Percentiles rank a stretch among this genome's conserved stretches.
Evolutionary conservation across 2,888 invertebrate species (phyloP).

Genomic region (Sipunculus nudus): DNA sequence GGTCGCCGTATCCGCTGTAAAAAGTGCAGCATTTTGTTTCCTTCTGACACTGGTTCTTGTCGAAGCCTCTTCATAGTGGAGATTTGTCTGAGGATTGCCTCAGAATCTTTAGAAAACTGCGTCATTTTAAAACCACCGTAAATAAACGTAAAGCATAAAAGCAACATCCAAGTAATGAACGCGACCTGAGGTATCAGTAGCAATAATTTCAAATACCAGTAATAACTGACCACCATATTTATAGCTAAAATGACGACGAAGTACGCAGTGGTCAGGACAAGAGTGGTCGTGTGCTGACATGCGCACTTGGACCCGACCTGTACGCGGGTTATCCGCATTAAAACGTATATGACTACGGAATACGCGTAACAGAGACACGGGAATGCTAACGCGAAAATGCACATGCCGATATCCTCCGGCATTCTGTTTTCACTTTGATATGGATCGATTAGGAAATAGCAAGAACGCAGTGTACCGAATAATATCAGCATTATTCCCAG

Average conservation of each 20-base stretch:
- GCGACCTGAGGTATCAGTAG: constrained; percentile 67
- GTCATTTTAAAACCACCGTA: constrained; percentile 70
- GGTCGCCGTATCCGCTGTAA: no score
- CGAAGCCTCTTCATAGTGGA: no score
- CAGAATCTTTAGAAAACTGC: constrained; percentile 45
- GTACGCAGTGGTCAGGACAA: constrained; percentile 70
- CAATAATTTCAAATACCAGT: constrained; percentile 51
- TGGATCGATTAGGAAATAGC: constrained; percentile 71
- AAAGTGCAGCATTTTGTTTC: no score
- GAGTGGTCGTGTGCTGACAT: no score
- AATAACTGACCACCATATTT: constrained; percentile 68
- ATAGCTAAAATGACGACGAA: constrained; percentile 69
- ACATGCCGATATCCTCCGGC: constrained; percentile 69
- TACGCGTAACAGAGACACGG: constrained; percentile 72
- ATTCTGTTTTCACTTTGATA: constrained; percentile 70
- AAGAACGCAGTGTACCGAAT: constrained; percentile 70
- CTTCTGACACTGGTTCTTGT: no score
- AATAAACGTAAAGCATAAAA: constrained; percentile 71
- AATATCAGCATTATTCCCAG: constrained; percentile 71
- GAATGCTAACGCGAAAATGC: constrained; percentile 72
- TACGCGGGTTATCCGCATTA: constrained; percentile 71
- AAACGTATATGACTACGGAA: constrained; percentile 71
- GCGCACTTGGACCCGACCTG: no score
- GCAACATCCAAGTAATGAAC: constrained; percentile 71
- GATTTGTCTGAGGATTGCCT: constrained; percentile 39